These are phyloP conservation scores for Phasia obesa DNA, from an alignment of 2,888 invertebrate species.

Conservation along the genomic window DNA sequence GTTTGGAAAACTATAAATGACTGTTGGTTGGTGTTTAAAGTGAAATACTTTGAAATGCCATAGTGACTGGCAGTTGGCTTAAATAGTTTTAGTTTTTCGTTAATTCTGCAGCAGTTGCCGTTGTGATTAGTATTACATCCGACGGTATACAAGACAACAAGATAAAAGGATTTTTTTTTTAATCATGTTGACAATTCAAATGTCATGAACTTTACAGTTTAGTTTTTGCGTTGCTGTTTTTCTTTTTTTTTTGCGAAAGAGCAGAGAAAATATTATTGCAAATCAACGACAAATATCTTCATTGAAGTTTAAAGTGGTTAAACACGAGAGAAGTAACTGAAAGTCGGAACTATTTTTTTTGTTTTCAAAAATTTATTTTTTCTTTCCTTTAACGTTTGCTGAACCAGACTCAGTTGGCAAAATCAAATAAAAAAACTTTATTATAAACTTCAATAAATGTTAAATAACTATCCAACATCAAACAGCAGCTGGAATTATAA, in stretches of 20 bases:
- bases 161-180: conserved; percentile 11
- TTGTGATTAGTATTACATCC: conserved; percentile 24
- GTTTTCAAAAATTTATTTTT: too few species aligned
- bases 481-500: conserved; percentile 18
- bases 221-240: background rate
- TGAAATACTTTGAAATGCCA: conserved; percentile 38
- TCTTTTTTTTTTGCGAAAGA: conserved; percentile 8
- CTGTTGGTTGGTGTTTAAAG: conserved; percentile 12
- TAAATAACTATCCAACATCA: conserved; percentile 22
- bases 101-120: background rate
- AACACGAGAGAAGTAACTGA: conserved; percentile 6
- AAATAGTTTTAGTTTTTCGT: conserved; percentile 16
- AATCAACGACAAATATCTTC: conserved; percentile 46
- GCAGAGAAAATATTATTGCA: conserved; percentile 50
- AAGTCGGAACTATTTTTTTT: conserved; percentile 29
- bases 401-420: conserved; percentile 9
- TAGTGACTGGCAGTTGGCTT: conserved; percentile 33
- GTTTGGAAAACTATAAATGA: background rate
- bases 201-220: conserved; percentile 45
- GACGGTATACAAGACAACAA: background rate
- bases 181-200: conserved; percentile 55
- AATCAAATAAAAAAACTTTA: conserved; percentile 22
- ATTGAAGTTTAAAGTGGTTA: conserved; percentile 26
- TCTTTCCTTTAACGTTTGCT: background rate
- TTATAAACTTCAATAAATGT: conserved; percentile 41